Percentiles rank a stretch among this genome's conserved stretches.
phyloP scores from a whole-genome alignment of 1,140 invertebrate species.

The Aphelinus atriplicis region DNA sequence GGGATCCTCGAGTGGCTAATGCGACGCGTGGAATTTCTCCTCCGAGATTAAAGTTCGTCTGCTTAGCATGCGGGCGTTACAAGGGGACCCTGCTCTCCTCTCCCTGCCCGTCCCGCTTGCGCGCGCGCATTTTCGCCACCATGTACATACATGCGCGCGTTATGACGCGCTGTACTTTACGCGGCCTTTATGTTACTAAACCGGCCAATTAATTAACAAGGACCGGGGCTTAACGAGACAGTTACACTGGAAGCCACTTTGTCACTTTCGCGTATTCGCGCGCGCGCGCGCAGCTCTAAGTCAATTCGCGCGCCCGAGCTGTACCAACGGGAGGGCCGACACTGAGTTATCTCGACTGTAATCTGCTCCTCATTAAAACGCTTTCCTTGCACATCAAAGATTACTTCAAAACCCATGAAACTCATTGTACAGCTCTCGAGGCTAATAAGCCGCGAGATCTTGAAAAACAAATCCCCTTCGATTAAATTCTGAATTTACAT shows the following conservation, averaged over 20 bases:
- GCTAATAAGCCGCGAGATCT: no score
- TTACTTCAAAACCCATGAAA: no score
- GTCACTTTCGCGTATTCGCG: slow-evolving; percentile 16
- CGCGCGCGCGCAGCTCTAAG: neutral
- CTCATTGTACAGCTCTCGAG: no score
- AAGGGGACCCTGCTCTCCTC: neutral
- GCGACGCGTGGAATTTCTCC: neutral
- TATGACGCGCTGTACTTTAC: neutral
- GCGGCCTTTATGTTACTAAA: slow-evolving; percentile 11
- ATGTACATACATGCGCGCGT: no score
- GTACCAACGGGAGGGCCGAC: neutral
- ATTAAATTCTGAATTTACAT: no score
- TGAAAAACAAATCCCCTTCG: no score
- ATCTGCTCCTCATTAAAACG: slow-evolving; percentile 19
- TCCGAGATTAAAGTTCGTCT: neutral
- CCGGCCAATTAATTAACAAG: slow-evolving; percentile 21
- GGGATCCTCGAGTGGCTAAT: neutral
- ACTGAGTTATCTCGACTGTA: slow-evolving; percentile 13
- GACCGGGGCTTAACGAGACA: slow-evolving; percentile 7
- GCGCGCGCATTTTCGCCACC: no score
- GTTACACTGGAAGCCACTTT: slow-evolving; percentile 19
- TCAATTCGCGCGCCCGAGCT: neutral
- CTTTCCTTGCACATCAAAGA: slow-evolving; percentile 11
- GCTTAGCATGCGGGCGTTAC: slow-evolving; percentile 1
- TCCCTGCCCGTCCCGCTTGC: neutral